phyloP scores from a whole-genome alignment of 2,113 vertebrate genomes.

The Tringa solitaria region DNA sequence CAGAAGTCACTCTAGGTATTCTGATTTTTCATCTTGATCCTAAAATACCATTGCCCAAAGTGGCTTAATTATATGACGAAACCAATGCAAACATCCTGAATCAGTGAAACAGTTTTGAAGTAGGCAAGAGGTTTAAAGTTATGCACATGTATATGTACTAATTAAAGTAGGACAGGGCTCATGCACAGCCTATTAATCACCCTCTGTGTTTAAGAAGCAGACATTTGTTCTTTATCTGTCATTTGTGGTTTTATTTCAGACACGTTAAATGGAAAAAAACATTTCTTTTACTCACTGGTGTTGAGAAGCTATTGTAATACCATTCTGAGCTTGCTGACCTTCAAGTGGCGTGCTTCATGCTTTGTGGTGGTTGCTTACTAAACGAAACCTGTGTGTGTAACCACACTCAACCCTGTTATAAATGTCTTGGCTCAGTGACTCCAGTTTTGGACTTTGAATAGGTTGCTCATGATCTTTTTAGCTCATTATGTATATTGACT shows the following conservation, averaged over 20 bases:
- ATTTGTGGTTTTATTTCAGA: background rate
- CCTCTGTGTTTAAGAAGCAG: background rate
- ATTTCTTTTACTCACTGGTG: background rate
- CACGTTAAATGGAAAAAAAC: background rate
- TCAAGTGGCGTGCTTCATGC: background rate
- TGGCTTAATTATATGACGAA: background rate
- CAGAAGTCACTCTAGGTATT: background rate
- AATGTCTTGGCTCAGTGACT: background rate
- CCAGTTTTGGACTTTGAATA: background rate
- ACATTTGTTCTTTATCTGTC: background rate
- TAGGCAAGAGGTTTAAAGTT: background rate
- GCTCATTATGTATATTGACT: background rate
- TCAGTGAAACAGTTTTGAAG: background rate
- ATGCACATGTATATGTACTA: background rate
- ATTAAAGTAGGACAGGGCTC: background rate
- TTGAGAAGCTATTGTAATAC: background rate
- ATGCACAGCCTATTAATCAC: background rate
- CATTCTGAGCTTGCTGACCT: background rate
- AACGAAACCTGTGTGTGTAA: background rate
- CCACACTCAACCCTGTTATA: background rate
- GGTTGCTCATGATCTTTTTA: background rate
- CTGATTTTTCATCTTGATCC: background rate
- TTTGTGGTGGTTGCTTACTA: background rate
- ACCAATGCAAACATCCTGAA: background rate
- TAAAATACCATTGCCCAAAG: background rate